Percentiles rank a stretch among this genome's conserved stretches.
Conservation (phyloP, 2,888 invertebrate genomes). For the Ichneumoninae sp. region DNA sequence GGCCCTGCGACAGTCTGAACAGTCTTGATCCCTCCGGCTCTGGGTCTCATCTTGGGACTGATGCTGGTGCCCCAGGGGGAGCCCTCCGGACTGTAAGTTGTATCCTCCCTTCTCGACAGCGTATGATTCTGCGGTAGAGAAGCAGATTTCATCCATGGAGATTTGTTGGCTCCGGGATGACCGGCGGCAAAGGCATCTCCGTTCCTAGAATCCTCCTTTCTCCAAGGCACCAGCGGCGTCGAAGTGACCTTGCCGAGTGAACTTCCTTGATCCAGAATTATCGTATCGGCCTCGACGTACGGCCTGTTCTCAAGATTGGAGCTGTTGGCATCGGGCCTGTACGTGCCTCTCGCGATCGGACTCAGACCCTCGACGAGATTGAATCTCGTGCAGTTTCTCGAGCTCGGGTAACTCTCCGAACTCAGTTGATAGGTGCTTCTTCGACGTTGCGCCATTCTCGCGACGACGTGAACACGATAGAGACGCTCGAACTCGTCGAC, state of each 20-base stretch:
- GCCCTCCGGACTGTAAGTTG: constrained; percentile 70
- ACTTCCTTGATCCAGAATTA: constrained; percentile 40
- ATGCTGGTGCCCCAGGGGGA: constrained; percentile 78
- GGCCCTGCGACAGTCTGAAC: constrained; percentile 83
- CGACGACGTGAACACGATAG: constrained; percentile 63
- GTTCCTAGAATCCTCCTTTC: constrained; percentile 69
- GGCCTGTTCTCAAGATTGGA: constrained; percentile 55
- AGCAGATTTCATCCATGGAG: constrained; percentile 55
- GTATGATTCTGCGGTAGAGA: constrained; percentile 61
- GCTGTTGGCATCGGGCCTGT: not conserved
- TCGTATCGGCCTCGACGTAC: constrained; percentile 40
- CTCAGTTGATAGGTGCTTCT: constrained; percentile 76
- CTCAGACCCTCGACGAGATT: constrained; percentile 70
- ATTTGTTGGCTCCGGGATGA: not conserved
- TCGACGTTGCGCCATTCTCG: constrained; percentile 73
- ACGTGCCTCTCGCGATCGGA: constrained; percentile 70
- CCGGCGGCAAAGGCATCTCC: constrained; percentile 61
- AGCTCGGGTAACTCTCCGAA: constrained; percentile 67
- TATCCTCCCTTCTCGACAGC: constrained; percentile 67
- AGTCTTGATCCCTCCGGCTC: constrained; percentile 75
- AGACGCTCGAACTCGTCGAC: constrained; percentile 28
- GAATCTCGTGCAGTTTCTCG: constrained; percentile 65
- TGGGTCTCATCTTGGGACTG: constrained; percentile 77
- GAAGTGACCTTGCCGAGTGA: constrained; percentile 71
- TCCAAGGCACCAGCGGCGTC: constrained; percentile 71